phyloP scores from a whole-genome alignment of 2,888 invertebrate species.

The Myathropa florea region DNA sequence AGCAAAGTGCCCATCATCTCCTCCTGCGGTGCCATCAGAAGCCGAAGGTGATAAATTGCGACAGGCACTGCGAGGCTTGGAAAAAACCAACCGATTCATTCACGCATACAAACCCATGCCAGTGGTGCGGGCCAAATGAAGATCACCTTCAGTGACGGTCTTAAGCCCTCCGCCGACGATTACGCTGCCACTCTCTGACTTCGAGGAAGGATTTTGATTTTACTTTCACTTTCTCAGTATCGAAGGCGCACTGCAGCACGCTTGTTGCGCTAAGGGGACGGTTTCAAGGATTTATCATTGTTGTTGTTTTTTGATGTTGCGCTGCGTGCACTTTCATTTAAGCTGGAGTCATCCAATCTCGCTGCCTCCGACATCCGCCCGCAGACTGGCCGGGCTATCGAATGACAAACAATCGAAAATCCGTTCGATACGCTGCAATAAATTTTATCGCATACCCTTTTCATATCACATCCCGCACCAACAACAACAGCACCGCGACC shows the following conservation, averaged over 20 bases:
- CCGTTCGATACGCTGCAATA: conserved; percentile 57
- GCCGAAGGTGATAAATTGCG: conserved; percentile 72
- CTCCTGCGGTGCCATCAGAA: conserved; percentile 69
- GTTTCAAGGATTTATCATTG: conserved; percentile 57
- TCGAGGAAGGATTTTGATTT: conserved; percentile 49
- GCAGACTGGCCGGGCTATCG: conserved; percentile 6
- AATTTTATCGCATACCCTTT: conserved; percentile 63
- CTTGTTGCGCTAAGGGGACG: conserved; percentile 42
- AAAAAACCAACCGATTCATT: conserved; percentile 44
- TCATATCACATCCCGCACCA: conserved; percentile 15
- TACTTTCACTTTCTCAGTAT: conserved; percentile 71
- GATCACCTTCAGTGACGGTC: conserved; percentile 72
- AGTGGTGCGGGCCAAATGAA: conserved; percentile 43
- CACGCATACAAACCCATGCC: background rate
- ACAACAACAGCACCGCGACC: background rate
- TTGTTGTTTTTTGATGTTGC: conserved; percentile 5
- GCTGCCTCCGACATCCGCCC: background rate
- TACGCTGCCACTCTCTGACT: background rate
- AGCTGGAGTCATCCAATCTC: conserved; percentile 9
- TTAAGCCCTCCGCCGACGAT: conserved; percentile 37
- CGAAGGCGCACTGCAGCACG: conserved; percentile 21
- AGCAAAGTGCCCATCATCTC: conserved; percentile 71
- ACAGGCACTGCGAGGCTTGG: conserved; percentile 42
- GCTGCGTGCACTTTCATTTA: conserved; percentile 61
- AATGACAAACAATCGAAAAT: conserved; percentile 70